Percentiles rank a stretch among this genome's conserved stretches.
These are phyloP conservation scores for Sarcophaga rosellei DNA, from an alignment of 2,888 invertebrate genomes.

Conservation along the genomic window DNA sequence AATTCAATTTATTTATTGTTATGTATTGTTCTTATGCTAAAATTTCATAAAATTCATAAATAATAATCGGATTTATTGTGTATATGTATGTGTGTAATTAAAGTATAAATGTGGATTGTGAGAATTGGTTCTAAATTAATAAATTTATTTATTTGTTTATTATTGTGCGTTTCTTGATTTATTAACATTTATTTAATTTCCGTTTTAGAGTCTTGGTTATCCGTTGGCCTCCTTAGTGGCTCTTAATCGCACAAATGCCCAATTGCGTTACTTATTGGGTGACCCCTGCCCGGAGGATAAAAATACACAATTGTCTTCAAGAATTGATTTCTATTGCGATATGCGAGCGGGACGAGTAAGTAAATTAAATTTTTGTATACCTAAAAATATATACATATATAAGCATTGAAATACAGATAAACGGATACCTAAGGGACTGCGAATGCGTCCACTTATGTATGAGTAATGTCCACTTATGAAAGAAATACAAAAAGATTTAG, in stretches of 20 bases:
- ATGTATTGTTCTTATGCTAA: slow-evolving; percentile 49
- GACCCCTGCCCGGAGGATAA: slow-evolving; percentile 77
- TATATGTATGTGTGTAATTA: no score
- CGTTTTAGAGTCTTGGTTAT: slow-evolving; percentile 79
- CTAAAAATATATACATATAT: no score
- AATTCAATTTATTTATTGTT: slow-evolving; percentile 64
- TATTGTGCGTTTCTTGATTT: background rate
- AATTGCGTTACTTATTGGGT: slow-evolving; percentile 77
- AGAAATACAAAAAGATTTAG: no score
- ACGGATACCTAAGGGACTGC: no score
- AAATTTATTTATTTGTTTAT: background rate
- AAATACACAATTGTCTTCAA: slow-evolving; percentile 74
- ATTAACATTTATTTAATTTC: background rate
- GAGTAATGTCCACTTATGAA: no score
- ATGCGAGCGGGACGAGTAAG: slow-evolving; percentile 78
- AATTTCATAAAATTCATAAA: slow-evolving; percentile 24
- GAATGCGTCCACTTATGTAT: no score
- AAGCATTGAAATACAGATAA: no score
- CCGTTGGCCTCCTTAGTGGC: slow-evolving; percentile 75
- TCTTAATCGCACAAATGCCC: slow-evolving; percentile 75
- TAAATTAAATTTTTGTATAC: slow-evolving; percentile 52
- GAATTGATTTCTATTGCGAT: slow-evolving; percentile 78
- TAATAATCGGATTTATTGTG: slow-evolving; percentile 42
- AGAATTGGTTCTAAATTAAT: background rate
- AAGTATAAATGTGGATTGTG: background rate